Evolutionary conservation across 2,888 invertebrate species (phyloP), one percentile per base, ranked within the genome.

Genomic region (Allophyes oxyacanthae): DNA sequence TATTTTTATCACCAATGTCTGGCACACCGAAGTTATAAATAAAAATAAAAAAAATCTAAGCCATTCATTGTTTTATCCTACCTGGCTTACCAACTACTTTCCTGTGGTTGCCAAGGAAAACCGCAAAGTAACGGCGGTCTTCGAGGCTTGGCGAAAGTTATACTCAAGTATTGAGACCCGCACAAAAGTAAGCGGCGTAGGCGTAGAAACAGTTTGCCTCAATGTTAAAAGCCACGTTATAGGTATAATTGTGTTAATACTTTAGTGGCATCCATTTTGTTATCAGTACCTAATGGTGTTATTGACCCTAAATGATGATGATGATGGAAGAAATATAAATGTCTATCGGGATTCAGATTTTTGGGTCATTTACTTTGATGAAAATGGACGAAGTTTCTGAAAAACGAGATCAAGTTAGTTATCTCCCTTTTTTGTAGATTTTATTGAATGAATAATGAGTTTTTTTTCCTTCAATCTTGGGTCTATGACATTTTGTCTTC

Each of bases 31-130:
- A 15, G 38, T 37, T 25, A 20, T 45, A 33, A 51, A 30, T 38
- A 33, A 37, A 52, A 37, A 36, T 42, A 40, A 25, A 55, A 52
- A 59, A 55, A 40, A 36, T 15, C 41, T 43, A 36, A 53, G 33
- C 8, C 6, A 25, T 57, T 52, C 61, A 56, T 54, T 69, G 43
- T 68, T 61, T 59, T 57, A 56, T 68, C 43, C 53, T 44, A 28
- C 63, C 67, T 71, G 61, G 48, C 36, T 72, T 50, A 72, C 48
- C 53, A 65, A 65, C 53, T 64, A 68, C 44, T 71, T 68, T 37
- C 48, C 42, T 53, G 65, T 4, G 59, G 72, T 72, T 61, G 53
- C 56, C 53, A 67, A 72, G 64, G 58, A 69, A 61, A 65, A 49
- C 57, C 55, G 51, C 53, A 44, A 68, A 64, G 53, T 55, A 55